Conservation (phyloP, 92 coral and sea anemone genomes). For the Parazoanthus darwini region DNA sequence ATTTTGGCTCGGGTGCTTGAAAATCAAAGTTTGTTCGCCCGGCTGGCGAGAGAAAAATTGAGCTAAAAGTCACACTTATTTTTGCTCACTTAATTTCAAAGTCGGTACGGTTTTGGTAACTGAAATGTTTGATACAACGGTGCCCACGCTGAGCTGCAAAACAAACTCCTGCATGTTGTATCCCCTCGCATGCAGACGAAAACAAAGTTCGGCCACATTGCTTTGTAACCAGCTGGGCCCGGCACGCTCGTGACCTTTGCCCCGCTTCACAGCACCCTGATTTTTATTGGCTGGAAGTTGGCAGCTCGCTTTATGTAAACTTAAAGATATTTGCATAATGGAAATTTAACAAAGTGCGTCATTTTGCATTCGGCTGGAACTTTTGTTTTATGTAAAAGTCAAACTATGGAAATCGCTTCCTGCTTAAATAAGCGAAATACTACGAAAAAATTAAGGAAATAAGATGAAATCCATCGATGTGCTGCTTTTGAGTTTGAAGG, state of each 20-base stretch:
- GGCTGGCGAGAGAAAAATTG: too few species aligned
- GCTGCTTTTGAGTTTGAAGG: too few species aligned
- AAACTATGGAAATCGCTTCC: not conserved
- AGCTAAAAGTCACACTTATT: too few species aligned
- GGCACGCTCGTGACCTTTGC: constrained; percentile 10
- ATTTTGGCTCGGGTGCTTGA: too few species aligned
- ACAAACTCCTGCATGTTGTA: too few species aligned
- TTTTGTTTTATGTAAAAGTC: not conserved
- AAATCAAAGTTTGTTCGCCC: too few species aligned
- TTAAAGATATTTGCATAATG: not conserved
- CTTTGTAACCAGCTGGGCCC: not conserved
- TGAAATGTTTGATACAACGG: too few species aligned
- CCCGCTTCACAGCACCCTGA: not conserved
- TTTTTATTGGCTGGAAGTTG: not conserved
- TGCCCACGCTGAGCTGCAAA: too few species aligned
- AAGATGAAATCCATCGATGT: not conserved
- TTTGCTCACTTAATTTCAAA: too few species aligned
- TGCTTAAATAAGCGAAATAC: not conserved
- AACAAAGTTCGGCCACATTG: too few species aligned
- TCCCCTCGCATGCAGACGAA: too few species aligned
- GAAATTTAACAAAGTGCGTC: not conserved
- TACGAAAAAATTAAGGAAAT: constrained; percentile 4
- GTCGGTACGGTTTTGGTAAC: too few species aligned
- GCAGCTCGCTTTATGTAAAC: not conserved
- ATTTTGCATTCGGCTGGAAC: not conserved